Evolutionary conservation across 2,113 vertebrate genomes (phyloP), one percentile per base, ranked within the genome.

Genomic region (Pyrgilauda ruficollis): DNA sequence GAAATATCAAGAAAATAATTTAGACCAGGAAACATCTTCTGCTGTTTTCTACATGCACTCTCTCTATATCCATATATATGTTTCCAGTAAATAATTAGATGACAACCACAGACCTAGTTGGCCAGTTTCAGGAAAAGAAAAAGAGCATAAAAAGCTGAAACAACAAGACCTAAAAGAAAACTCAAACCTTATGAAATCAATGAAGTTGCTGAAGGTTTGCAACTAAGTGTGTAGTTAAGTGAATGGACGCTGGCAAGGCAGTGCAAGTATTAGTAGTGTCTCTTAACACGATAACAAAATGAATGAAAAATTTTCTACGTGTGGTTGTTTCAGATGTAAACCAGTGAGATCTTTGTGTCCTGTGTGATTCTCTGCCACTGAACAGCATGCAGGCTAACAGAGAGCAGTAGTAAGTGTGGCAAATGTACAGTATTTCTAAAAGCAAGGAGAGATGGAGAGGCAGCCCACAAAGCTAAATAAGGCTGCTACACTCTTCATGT

Each of bases 41-140:
- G 20, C 63, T 81, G 61, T 83, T 96, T 86, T 70, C 41, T 86
- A 39, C 20, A 0, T 70, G 49, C 0, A 1, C n/a, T 61, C 21
- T 50, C 16, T 76, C 12, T 39, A 10, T n/a, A 50, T 46, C 47
- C 17, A 21, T 63, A 17, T 44, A 21, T 21, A 12, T 72, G 37
- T 91, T 92, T 95, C 86, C 64, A 84, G 83, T 92, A 84, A 94
- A 62, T n/a, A 92, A 19, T 93, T 84, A 46, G 27, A 52, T 62
- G 17, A 23, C 50, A 67, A 81, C 90, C 87, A 41, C 56, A 91
- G 75, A 82, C 39, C 8, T 62, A 53, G 15, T 44, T 41, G 46
- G 10, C 28, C 18, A 66, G 30, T 68, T 93, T 31, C 47, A 77
- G 67, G 59, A 27, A 69, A 88, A 84, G 21, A 70, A 70, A 70